Conservation (phyloP, 2,113 vertebrate genomes). For the Solea solea region DNA sequence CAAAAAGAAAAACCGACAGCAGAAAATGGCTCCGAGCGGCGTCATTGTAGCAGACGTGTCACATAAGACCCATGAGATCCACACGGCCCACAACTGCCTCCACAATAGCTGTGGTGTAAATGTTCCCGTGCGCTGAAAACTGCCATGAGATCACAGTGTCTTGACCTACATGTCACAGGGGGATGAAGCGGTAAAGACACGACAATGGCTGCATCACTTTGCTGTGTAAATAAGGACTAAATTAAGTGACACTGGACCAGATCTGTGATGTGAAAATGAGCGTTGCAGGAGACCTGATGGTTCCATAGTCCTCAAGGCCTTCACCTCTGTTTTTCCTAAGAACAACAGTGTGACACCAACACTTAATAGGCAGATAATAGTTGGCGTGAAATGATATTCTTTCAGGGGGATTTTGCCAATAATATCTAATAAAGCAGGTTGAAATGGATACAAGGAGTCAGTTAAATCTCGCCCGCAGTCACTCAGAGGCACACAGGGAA, state of each 20-base stretch:
- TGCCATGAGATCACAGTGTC: constrained; percentile 51
- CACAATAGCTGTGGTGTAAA: constrained; percentile 53
- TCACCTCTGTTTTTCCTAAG: background rate
- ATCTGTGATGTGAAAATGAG: no score
- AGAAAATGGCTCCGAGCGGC: constrained; percentile 46
- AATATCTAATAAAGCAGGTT: constrained; percentile 58
- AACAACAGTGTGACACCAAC: constrained; percentile 7
- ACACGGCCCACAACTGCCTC: constrained; percentile 20
- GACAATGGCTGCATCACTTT: background rate
- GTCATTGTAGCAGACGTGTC: constrained; percentile 37
- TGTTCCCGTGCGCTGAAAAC: constrained; percentile 31
- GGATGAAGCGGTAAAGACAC: background rate
- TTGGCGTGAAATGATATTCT: constrained; percentile 44
- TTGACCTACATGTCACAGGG: constrained; percentile 64
- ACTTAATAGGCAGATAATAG: constrained; percentile 43
- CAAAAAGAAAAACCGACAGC: constrained; percentile 23
- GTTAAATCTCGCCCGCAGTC: constrained; percentile 70
- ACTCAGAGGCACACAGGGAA: constrained; percentile 82
- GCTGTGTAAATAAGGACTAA: no score
- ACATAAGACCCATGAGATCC: constrained; percentile 75
- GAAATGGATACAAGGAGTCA: constrained; percentile 78
- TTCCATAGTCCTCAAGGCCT: background rate
- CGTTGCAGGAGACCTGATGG: no score
- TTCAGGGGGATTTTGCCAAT: constrained; percentile 55
- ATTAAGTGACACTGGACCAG: no score